Conservation (phyloP, 2,888 invertebrate species). For the Clitarchus hookeri region DNA sequence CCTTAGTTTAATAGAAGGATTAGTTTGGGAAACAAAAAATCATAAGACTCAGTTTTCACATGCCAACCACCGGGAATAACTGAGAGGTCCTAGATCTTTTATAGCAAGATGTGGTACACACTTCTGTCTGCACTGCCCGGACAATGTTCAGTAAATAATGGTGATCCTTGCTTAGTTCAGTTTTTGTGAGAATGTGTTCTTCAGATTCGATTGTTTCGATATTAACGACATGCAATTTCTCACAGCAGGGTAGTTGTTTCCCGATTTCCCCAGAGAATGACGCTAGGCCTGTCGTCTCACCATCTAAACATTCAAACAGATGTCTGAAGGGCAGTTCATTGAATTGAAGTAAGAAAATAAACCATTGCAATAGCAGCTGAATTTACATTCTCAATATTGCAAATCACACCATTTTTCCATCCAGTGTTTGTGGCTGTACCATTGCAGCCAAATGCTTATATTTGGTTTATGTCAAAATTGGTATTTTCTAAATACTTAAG, state of each 20-base stretch:
- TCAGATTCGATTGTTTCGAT: constrained; percentile 22
- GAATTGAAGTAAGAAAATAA: background rate
- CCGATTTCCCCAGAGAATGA: constrained; percentile 46
- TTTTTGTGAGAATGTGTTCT: background rate
- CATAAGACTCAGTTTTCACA: too few species aligned
- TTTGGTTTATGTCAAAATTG: too few species aligned
- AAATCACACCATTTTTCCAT: too few species aligned
- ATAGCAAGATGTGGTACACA: constrained; percentile 37
- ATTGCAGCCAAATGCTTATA: too few species aligned
- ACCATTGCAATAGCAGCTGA: background rate
- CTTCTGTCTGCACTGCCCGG: constrained; percentile 34
- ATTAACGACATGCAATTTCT: constrained; percentile 31
- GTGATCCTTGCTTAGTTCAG: constrained; percentile 43
- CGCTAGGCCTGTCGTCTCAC: background rate
- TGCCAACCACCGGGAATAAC: too few species aligned
- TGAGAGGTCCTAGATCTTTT: too few species aligned
- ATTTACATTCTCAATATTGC: background rate
- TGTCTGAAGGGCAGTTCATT: background rate
- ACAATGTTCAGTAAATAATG: constrained; percentile 39
- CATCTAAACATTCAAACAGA: background rate
- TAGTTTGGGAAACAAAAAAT: too few species aligned
- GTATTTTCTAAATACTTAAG: too few species aligned
- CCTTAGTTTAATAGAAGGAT: too few species aligned
- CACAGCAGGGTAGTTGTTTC: constrained; percentile 42
- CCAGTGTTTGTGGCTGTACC: too few species aligned